Conservation (phyloP, 2,888 invertebrate genomes). For the Hemistola chrysoprasaria region DNA sequence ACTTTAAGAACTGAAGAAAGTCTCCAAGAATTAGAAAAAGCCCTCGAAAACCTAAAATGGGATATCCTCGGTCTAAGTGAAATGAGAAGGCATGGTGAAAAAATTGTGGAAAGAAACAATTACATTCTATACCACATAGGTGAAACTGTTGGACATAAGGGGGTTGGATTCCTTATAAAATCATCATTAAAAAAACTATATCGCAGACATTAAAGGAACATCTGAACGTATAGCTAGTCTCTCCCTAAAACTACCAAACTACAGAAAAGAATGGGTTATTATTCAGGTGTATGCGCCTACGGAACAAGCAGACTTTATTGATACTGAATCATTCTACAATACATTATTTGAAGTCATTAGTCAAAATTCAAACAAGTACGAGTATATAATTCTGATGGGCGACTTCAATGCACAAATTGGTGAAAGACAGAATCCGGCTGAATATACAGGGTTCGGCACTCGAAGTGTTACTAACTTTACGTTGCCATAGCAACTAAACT, state of each 20-base stretch:
- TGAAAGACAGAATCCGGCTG: conserved; percentile 5
- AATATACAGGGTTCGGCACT: too few species aligned
- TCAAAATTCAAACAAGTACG: conserved; percentile 6
- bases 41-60: conserved; percentile 13
- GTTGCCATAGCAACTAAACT: too few species aligned
- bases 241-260: conserved; percentile 7
- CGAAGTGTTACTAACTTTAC: too few species aligned
- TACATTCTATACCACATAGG: conserved; percentile 15
- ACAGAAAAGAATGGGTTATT: conserved; percentile 15
- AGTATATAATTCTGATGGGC: conserved; percentile 22
- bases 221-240: conserved; percentile 14
- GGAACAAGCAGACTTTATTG: conserved; percentile 7
- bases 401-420: conserved; percentile 27
- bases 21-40: conserved; percentile 15
- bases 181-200: conserved; percentile 1
- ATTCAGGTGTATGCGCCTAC: conserved; percentile 17
- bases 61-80: conserved; percentile 10
- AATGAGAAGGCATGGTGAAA: background rate
- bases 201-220: conserved; percentile 7
- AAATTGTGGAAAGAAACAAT: conserved; percentile 6
- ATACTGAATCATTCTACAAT: conserved; percentile 12
- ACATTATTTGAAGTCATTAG: too few species aligned
- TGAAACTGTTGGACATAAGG: conserved; percentile 9
- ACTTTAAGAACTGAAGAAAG: conserved; percentile 12
- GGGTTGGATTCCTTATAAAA: too few species aligned